These are phyloP conservation scores for Pemphredon lugubris DNA, from an alignment of 2,888 invertebrate genomes.

Conservation along the genomic window DNA sequence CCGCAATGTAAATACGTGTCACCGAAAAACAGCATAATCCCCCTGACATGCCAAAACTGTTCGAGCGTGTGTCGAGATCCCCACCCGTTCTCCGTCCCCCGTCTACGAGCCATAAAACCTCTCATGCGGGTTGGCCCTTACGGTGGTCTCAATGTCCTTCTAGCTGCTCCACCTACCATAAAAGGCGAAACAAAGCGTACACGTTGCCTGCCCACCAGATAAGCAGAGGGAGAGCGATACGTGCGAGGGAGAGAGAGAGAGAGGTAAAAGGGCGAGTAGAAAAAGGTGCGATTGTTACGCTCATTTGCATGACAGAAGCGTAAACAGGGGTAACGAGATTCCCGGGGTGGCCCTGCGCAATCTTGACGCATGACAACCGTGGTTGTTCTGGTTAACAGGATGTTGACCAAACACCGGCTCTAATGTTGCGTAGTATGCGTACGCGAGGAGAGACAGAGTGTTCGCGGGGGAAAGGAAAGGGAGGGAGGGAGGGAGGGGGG, in stretches of 20 bases:
- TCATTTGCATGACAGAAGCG: constrained; percentile 77
- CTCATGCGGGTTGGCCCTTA: constrained; percentile 15
- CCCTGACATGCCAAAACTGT: constrained; percentile 9
- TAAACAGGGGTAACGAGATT: constrained; percentile 75
- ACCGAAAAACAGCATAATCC: constrained; percentile 43
- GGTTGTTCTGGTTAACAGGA: constrained; percentile 56
- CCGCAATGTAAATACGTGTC: constrained; percentile 30
- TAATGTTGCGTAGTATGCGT: constrained; percentile 57
- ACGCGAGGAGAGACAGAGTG: background rate
- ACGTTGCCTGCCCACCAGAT: too few relatives aligned
- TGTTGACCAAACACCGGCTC: constrained; percentile 67
- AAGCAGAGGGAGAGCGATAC: background rate
- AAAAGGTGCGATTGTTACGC: constrained; percentile 68
- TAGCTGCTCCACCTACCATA: background rate
- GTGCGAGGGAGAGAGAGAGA: constrained; percentile 12
- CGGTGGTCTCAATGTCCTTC: constrained; percentile 14
- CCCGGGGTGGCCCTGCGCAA: constrained; percentile 61
- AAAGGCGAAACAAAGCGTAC: background rate
- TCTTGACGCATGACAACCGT: constrained; percentile 54
- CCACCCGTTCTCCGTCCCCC: background rate
- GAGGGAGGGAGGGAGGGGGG: background rate
- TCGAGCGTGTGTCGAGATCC: background rate
- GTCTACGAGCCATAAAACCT: constrained; percentile 16
- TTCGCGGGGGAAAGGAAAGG: background rate
- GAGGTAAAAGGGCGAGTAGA: constrained; percentile 7